Conservation (phyloP, 2,797 vertebrate species). For the Thaleichthys pacificus region DNA sequence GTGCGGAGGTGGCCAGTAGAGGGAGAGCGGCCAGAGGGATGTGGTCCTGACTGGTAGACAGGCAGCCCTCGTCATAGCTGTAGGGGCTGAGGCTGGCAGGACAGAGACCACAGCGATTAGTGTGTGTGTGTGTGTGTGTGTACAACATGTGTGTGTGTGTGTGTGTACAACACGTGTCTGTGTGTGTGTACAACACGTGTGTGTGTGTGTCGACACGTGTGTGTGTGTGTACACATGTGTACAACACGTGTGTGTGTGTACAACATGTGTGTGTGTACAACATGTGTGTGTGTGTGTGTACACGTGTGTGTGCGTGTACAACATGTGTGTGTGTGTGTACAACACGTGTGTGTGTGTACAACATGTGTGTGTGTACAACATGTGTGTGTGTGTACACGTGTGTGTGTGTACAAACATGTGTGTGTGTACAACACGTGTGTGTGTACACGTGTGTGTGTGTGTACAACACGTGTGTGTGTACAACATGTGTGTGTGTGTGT, state of each 20-base stretch:
- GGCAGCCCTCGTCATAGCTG: slow-evolving; percentile 92
- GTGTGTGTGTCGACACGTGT: too few relatives aligned
- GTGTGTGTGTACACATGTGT: too few relatives aligned
- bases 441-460: not conserved
- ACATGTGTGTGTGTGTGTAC: not conserved
- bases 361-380: too few relatives aligned
- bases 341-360: not conserved
- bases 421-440: not conserved
- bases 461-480: not conserved
- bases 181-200: too few relatives aligned
- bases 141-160: not conserved
- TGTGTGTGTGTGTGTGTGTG: not conserved
- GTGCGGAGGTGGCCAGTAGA: slow-evolving; percentile 90
- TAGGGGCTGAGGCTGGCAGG: slow-evolving; percentile 89
- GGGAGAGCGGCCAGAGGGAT: slow-evolving; percentile 94
- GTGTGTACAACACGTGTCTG: too few relatives aligned
- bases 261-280: too few relatives aligned
- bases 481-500: not conserved
- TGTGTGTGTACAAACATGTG: slow-evolving; percentile 41
- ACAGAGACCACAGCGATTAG: not conserved
- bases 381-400: not conserved
- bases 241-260: too few relatives aligned
- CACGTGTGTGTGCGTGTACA: slow-evolving; percentile 83
- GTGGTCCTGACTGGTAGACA: slow-evolving; percentile 98
- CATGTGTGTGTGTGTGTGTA: not conserved